phyloP scores from a whole-genome alignment of 1,140 invertebrate genomes.

The Ectropis grisescens region DNA sequence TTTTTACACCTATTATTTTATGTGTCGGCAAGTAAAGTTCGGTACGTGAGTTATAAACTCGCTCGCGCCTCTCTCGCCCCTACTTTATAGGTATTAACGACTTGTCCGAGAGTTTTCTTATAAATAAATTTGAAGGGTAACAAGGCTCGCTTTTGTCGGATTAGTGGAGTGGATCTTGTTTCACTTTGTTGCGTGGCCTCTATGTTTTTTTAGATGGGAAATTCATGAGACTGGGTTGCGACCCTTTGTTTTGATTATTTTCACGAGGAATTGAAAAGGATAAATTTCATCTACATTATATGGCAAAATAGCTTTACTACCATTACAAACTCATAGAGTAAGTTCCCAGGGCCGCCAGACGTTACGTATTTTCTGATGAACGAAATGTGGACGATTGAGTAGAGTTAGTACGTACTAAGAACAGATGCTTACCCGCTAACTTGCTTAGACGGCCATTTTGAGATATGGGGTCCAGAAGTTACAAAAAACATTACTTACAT shows the following conservation, averaged over 20 bases:
- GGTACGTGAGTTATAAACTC: conserved; percentile 70
- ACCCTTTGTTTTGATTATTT: conserved; percentile 15
- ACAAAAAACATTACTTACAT: too few species aligned
- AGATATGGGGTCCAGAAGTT: too few species aligned
- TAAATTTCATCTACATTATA: too few species aligned
- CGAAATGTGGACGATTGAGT: too few species aligned
- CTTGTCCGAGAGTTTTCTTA: conserved; percentile 70
- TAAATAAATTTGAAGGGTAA: conserved; percentile 71
- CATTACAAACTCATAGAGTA: too few species aligned
- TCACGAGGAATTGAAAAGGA: conserved; percentile 3
- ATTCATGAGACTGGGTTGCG: conserved; percentile 27
- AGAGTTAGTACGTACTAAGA: too few species aligned
- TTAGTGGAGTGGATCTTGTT: conserved; percentile 69
- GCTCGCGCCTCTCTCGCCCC: conserved; percentile 64
- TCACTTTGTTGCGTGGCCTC: conserved; percentile 64
- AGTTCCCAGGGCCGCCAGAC: too few species aligned
- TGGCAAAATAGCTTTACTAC: too few species aligned
- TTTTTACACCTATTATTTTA: conserved; percentile 71
- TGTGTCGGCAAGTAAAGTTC: conserved; percentile 70
- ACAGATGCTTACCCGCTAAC: too few species aligned
- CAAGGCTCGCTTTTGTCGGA: conserved; percentile 70
- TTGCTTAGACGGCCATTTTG: too few species aligned
- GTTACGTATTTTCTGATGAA: too few species aligned
- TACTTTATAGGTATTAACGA: conserved; percentile 71
- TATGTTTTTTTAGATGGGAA: conserved; percentile 51